Percentiles rank a stretch among this genome's conserved stretches.
Conservation (phyloP, 2,113 vertebrate species). For the Platysternon megacephalum region DNA sequence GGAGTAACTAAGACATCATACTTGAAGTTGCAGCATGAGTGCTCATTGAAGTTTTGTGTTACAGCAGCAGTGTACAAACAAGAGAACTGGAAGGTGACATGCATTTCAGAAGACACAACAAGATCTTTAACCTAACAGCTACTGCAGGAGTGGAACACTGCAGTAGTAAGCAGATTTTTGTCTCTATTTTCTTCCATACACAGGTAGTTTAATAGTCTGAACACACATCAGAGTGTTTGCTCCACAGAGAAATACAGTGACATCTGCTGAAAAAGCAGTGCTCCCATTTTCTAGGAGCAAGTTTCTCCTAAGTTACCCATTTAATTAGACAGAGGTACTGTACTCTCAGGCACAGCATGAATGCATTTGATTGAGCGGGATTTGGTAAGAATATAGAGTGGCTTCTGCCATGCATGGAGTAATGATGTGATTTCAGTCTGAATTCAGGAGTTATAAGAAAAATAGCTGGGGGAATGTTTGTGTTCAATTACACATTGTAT, state of each 20-base stretch:
- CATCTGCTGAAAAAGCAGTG: background rate
- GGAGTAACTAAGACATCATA: background rate
- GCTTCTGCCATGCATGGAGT: background rate
- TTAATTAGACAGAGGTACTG: conserved; percentile 9
- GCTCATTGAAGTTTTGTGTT: background rate
- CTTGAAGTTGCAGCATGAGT: background rate
- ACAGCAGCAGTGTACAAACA: background rate
- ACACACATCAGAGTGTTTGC: background rate
- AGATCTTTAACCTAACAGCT: background rate
- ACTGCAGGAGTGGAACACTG: background rate
- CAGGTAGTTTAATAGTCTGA: background rate
- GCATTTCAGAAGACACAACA: background rate
- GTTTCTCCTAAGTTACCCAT: conserved; percentile 21
- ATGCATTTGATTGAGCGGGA: background rate
- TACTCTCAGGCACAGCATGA: background rate
- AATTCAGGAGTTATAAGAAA: background rate
- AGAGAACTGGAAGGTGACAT: background rate
- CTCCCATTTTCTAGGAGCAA: background rate
- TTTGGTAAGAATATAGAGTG: background rate
- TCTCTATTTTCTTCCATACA: background rate
- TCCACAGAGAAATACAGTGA: background rate
- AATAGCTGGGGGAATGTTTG: background rate
- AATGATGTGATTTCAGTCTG: background rate
- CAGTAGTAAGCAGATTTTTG: background rate
- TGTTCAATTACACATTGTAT: background rate